A percentile compares a stretch with the other conserved stretches of the same genome.
phyloP scores from a whole-genome alignment of 2,888 invertebrate genomes.

The Rotaria magnacalcarata region DNA sequence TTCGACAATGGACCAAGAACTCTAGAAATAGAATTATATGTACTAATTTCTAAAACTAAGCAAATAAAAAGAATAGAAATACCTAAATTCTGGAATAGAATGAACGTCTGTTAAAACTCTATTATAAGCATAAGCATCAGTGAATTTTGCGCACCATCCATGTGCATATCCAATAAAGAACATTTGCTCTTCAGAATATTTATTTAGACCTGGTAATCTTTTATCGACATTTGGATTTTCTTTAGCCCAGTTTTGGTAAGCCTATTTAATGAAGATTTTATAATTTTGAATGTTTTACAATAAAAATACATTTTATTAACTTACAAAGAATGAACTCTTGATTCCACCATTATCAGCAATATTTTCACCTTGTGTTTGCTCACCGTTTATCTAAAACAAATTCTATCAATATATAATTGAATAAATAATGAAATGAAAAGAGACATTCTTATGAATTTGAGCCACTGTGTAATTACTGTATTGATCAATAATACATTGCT shows the following conservation, averaged over 20 bases:
- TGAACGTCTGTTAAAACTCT: constrained; percentile 43
- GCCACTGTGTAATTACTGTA: constrained; percentile 70
- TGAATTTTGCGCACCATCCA: constrained; percentile 48
- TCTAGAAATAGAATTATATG: constrained; percentile 49
- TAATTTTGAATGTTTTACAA: constrained; percentile 74
- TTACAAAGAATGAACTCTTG: constrained; percentile 79
- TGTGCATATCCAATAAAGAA: constrained; percentile 65
- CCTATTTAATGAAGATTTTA: constrained; percentile 39
- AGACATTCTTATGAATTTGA: constrained; percentile 25
- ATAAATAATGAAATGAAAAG: constrained; percentile 45
- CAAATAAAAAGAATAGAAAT: not conserved
- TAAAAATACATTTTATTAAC: constrained; percentile 47
- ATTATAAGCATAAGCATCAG: constrained; percentile 32
- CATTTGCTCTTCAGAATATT: constrained; percentile 59
- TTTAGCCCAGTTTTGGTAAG: constrained; percentile 48
- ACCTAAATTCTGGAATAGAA: constrained; percentile 40
- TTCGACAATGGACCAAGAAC: constrained; percentile 53
- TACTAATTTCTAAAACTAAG: too few species aligned
- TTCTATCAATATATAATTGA: not conserved
- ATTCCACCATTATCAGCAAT: constrained; percentile 90
- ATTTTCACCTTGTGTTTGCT: constrained; percentile 86
- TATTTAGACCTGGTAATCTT: constrained; percentile 54
- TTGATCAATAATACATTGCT: constrained; percentile 54
- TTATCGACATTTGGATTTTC: constrained; percentile 58
- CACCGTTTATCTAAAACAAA: constrained; percentile 68